These are phyloP conservation scores for Embidobia sp. DNA, from an alignment of 2,888 invertebrate species.

Conservation along the genomic window DNA sequence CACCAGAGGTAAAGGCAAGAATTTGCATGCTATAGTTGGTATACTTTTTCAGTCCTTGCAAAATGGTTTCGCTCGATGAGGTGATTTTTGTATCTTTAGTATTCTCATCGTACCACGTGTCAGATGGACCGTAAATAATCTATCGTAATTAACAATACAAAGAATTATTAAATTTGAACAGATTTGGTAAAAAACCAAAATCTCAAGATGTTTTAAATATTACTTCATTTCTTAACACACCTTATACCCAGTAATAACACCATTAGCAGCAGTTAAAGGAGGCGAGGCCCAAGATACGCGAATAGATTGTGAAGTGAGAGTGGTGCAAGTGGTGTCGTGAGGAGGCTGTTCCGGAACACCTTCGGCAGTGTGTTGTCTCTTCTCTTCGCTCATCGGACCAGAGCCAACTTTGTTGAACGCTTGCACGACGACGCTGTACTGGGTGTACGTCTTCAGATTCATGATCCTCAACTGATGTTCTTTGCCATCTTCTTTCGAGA, in stretches of 20 bases:
- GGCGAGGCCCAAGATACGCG: constrained; percentile 97
- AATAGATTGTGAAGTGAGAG: constrained; percentile 96
- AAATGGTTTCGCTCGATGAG: constrained; percentile 94
- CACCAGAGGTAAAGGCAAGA: constrained; percentile 95
- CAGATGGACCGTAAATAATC: constrained; percentile 94
- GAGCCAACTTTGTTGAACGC: constrained; percentile 97
- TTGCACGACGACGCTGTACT: constrained; percentile 97
- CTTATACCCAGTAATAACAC: constrained; percentile 97
- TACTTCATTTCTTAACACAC: constrained; percentile 63
- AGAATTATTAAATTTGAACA: too few relatives aligned
- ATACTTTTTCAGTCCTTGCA: constrained; percentile 96
- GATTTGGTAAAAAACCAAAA: constrained; percentile 3
- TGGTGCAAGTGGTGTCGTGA: constrained; percentile 95
- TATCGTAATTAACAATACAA: constrained; percentile 63
- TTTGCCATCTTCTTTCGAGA: constrained; percentile 94
- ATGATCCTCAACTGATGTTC: constrained; percentile 92
- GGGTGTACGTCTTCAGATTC: constrained; percentile 94
- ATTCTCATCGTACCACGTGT: constrained; percentile 96
- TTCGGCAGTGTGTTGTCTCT: constrained; percentile 96
- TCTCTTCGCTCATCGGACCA: constrained; percentile 94
- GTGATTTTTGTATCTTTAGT: constrained; percentile 95
- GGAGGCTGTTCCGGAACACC: constrained; percentile 96
- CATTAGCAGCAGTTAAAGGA: constrained; percentile 94
- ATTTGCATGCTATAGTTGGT: constrained; percentile 99
- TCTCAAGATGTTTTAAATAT: not conserved